These are phyloP conservation scores for Zaprionus ghesquierei DNA, from an alignment of 1,140 invertebrate genomes.

Conservation along the genomic window DNA sequence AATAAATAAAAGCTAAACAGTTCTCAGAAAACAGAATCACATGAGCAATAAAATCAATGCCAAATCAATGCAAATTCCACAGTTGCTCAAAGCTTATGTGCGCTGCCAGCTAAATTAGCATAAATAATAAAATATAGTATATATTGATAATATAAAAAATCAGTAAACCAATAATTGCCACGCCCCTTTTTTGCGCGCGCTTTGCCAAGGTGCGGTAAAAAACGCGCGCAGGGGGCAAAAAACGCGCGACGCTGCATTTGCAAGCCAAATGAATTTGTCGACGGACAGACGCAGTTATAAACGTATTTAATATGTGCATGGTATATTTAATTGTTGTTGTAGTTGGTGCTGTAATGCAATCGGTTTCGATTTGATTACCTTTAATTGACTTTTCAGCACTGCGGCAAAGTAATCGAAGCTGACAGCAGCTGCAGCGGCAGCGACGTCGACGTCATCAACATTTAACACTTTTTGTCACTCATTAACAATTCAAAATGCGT, in stretches of 20 bases:
- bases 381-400: constrained; percentile 79
- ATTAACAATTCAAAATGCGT: constrained; percentile 73
- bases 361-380: constrained; percentile 75
- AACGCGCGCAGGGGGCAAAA: constrained; percentile 33
- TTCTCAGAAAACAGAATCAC: constrained; percentile 4
- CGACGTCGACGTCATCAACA: constrained; percentile 44
- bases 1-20: neutral
- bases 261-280: constrained; percentile 55
- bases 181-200: neutral
- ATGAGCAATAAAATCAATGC: neutral
- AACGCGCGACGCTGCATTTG: no score
- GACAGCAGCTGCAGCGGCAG: constrained; percentile 30
- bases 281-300: constrained; percentile 48
- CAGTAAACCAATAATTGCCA: neutral
- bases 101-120: constrained; percentile 3
- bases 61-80: constrained; percentile 17
- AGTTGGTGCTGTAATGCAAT: no score
- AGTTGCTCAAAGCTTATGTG: neutral
- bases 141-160: neutral
- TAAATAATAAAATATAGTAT: neutral
- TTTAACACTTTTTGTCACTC: constrained; percentile 67
- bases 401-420: constrained; percentile 46
- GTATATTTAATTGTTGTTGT: constrained; percentile 54
- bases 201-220: constrained; percentile 16
- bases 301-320: constrained; percentile 18